Evolutionary conservation across 2,113 vertebrate species (phyloP).

Genomic region (Setophaga kirtlandii): DNA sequence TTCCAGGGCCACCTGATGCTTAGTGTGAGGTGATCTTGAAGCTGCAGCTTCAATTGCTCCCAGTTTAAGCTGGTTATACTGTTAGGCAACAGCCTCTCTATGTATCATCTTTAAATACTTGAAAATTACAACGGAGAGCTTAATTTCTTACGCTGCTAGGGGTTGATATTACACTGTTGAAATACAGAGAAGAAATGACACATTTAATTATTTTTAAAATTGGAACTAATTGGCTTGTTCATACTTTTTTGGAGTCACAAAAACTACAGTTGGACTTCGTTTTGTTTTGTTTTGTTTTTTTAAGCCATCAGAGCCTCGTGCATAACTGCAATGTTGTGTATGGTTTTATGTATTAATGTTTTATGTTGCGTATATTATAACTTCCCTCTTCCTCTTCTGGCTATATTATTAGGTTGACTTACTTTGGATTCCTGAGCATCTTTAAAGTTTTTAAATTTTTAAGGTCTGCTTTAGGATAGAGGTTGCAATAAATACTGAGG

Average conservation of each 20-base stretch:
- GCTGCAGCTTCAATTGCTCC: neutral
- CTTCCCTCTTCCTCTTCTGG: neutral
- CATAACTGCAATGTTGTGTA: neutral
- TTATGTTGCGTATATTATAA: conserved; percentile 14
- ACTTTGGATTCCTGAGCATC: neutral
- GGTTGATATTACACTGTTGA: neutral
- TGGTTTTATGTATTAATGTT: conserved; percentile 23
- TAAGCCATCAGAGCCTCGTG: neutral
- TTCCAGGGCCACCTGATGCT: neutral
- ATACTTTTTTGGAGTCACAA: neutral
- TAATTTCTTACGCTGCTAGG: neutral
- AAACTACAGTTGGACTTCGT: neutral
- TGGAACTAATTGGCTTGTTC: neutral
- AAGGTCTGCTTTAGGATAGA: neutral
- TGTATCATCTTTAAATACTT: neutral
- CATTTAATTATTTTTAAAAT: neutral
- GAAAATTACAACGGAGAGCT: neutral
- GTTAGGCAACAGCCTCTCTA: accelerated
- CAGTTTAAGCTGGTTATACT: neutral
- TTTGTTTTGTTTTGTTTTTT: neutral
- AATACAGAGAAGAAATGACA: neutral
- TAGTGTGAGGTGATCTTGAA: neutral
- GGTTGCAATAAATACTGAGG: neutral
- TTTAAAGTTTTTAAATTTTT: neutral
- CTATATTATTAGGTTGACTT: neutral